Conservation (phyloP, 2,888 invertebrate genomes). For the Diogma glabrata region DNA sequence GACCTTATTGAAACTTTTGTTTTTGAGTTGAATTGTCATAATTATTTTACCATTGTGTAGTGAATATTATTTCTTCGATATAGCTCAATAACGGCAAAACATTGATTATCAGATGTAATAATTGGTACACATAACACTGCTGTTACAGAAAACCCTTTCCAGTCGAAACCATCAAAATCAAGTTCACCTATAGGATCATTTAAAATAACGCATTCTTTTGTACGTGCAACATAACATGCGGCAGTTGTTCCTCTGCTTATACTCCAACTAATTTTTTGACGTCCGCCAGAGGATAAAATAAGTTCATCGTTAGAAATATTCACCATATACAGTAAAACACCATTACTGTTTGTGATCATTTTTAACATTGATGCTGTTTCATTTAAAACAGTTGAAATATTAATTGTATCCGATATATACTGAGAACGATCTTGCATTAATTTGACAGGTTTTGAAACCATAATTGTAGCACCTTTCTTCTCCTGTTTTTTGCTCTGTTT, state of each 20-base stretch:
- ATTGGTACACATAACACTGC: slow-evolving; percentile 37
- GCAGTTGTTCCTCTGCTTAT: slow-evolving; percentile 36
- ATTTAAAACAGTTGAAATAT: slow-evolving; percentile 5
- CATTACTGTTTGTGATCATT: not conserved
- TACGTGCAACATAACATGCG: slow-evolving; percentile 45
- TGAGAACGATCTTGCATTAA: not conserved
- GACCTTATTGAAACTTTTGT: too few relatives aligned
- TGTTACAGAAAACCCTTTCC: slow-evolving; percentile 29
- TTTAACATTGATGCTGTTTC: slow-evolving; percentile 3
- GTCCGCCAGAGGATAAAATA: not conserved
- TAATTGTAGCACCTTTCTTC: not conserved
- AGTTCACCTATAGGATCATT: slow-evolving; percentile 40
- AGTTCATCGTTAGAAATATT: too few relatives aligned
- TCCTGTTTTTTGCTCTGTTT: not conserved
- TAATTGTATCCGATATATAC: slow-evolving; percentile 5
- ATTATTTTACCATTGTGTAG: not conserved
- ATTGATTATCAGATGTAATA: slow-evolving; percentile 32
- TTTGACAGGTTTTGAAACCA: not conserved
- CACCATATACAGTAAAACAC: slow-evolving; percentile 1
- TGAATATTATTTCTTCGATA: slow-evolving; percentile 22
- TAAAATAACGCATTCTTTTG: slow-evolving; percentile 40
- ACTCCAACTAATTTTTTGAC: slow-evolving; percentile 23
- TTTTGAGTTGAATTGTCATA: too few relatives aligned
- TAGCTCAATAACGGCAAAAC: slow-evolving; percentile 35
- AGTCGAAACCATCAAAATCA: slow-evolving; percentile 34